Evolutionary conservation across 2,797 vertebrate genomes (phyloP).

Genomic region (Microcaecilia unicolor): DNA sequence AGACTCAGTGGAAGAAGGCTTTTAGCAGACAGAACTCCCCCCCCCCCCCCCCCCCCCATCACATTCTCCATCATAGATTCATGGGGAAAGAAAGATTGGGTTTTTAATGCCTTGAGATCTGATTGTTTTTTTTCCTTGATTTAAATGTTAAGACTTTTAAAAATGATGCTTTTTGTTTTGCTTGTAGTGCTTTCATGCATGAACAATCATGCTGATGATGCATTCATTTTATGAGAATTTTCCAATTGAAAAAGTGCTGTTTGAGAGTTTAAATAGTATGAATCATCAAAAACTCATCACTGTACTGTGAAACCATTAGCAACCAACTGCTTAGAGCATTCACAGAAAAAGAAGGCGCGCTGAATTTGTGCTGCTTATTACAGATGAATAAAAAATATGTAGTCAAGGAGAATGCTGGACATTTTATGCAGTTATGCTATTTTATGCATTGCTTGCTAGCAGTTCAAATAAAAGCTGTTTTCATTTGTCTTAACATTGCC

Average conservation of each 20-base stretch:
- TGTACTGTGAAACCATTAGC: constrained; percentile 47
- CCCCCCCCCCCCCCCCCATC: too few relatives aligned
- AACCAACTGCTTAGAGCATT: constrained; percentile 41
- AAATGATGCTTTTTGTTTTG: constrained; percentile 66
- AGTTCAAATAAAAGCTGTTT: constrained; percentile 7
- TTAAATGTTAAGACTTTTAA: constrained; percentile 62
- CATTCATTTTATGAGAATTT: constrained; percentile 63
- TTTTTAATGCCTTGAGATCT: too few relatives aligned
- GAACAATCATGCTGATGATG: constrained; percentile 61
- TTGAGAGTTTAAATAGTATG: constrained; percentile 59
- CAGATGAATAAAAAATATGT: constrained; percentile 50
- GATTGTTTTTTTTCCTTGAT: constrained; percentile 69
- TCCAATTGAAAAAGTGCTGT: constrained; percentile 63
- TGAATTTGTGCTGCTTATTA: constrained; percentile 44
- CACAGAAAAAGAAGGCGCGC: constrained; percentile 44
- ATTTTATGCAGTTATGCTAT: constrained; percentile 1
- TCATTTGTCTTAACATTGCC: too few relatives aligned
- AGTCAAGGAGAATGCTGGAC: constrained; percentile 38
- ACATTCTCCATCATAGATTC: constrained; percentile 46
- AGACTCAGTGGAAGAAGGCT: constrained; percentile 26
- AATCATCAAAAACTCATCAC: constrained; percentile 64
- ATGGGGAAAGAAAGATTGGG: too few relatives aligned
- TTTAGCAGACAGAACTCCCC: constrained; percentile 33
- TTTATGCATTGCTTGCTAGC: constrained; percentile 3
- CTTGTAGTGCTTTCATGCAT: constrained; percentile 68